A percentile compares a stretch with the other conserved stretches of the same genome.
These are phyloP conservation scores for Balaenoptera acutorostrata DNA, from an alignment of 2,113 vertebrate species.

Conservation along the genomic window DNA sequence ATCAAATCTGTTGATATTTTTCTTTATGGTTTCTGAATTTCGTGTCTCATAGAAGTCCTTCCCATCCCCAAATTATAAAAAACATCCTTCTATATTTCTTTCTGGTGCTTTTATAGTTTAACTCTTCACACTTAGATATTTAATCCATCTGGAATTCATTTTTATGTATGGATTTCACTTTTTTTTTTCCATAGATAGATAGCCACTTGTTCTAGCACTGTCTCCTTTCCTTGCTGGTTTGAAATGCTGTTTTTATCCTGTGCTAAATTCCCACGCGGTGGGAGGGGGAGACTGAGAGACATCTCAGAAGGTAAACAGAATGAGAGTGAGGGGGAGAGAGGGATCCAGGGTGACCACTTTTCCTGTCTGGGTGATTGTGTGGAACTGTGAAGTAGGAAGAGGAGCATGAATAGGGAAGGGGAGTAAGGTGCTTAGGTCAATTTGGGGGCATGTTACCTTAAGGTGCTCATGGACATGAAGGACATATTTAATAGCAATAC, in stretches of 20 bases:
- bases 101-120: background rate
- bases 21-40: background rate
- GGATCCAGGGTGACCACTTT: background rate
- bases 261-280: background rate
- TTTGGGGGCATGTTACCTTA: background rate
- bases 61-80: background rate
- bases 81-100: background rate
- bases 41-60: background rate
- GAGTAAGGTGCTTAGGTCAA: background rate
- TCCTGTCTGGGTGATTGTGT: background rate
- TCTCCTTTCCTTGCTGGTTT: background rate
- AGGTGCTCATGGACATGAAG: background rate
- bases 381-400: background rate
- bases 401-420: background rate
- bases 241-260: slow-evolving; percentile 34
- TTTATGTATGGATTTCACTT: background rate
- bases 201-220: background rate
- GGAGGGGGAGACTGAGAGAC: background rate
- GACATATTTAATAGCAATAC: background rate
- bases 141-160: slow-evolving; percentile 6
- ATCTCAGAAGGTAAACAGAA: slow-evolving; percentile 9
- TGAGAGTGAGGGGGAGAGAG: background rate
- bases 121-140: slow-evolving; percentile 1
- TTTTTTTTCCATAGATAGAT: background rate
- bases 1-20: background rate